Evolutionary conservation across 1,140 invertebrate genomes (phyloP).

Genomic region (Drosophila yakuba): DNA sequence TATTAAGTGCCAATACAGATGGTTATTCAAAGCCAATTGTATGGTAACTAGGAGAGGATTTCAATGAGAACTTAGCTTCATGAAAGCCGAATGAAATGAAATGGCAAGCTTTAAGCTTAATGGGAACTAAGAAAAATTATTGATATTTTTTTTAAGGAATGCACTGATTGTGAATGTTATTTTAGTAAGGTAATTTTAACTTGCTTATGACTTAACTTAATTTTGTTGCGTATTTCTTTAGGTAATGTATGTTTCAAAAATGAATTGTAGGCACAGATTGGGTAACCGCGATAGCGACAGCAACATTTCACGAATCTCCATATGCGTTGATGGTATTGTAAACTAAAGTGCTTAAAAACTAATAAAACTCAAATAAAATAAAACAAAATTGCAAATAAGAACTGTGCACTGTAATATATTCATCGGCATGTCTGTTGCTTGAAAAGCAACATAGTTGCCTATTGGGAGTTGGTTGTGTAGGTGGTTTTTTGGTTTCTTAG

Average conservation of each 20-base stretch:
- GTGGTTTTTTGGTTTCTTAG: constrained; percentile 44
- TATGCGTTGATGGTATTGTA: constrained; percentile 64
- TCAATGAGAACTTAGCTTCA: constrained; percentile 45
- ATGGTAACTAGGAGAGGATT: constrained; percentile 31
- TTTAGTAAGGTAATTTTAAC: constrained; percentile 51
- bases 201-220: constrained; percentile 55
- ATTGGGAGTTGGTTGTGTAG: constrained; percentile 55
- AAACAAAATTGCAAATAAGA: constrained; percentile 46
- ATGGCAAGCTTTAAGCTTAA: constrained; percentile 67
- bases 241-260: constrained; percentile 57
- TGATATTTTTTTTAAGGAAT: constrained; percentile 12
- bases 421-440: constrained; percentile 14
- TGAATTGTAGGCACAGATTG: constrained; percentile 84
- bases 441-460: constrained; percentile 5
- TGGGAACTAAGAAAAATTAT: constrained; percentile 42
- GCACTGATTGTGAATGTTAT: constrained; percentile 57
- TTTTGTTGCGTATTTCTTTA: constrained; percentile 16
- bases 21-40: constrained; percentile 70
- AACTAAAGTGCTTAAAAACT: constrained; percentile 27
- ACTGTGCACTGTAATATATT: constrained; percentile 37
- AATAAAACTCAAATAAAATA: constrained; percentile 26
- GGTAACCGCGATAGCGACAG: constrained; percentile 85
- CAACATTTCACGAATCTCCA: constrained; percentile 84
- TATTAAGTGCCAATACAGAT: constrained; percentile 47
- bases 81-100: constrained; percentile 63